Evolutionary conservation across 2,113 vertebrate species (phyloP), one percentile per base, ranked within the genome.

Genomic region (Phyllopteryx taeniolatus): DNA sequence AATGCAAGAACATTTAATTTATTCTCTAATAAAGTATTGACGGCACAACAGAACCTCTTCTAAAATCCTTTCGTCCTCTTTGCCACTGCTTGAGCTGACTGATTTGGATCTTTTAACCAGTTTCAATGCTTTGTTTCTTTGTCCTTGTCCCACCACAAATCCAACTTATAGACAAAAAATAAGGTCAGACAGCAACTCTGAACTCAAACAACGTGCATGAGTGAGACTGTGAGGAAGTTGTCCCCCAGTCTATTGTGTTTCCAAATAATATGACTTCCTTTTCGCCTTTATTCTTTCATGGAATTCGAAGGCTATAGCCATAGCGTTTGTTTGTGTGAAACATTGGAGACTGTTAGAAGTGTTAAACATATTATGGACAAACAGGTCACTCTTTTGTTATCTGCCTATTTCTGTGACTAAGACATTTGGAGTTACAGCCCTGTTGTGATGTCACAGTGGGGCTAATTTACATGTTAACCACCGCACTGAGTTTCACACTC

Each of bases 221-320:
- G 17, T 31, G 4, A 10, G 10, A 15, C 49, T 22, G 22, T 6
- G 15, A 35, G 59, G 59, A 61, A 61, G 31, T 61, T 35, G 31
- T 27, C 31, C 31, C 2, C 31, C 8, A 15, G 31, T 61, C 59
- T 35, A 61, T 61, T 61, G 59, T 61, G 59, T 35, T 61, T 35
- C 31, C 17, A 61, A 61, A 61, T 35, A 61, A 19, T 61, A 13
- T 35, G 31, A 61, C 59, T 61, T 61, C 59, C 59, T 61, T 61
- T 61, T 15, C 3, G 35, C 33, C 59, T 17, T 17, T 13, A 35
- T 60, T 15, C 31, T 61, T 31, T 12, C 49, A 53, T 17, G 49
- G 49, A 53, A 53, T 53, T 53, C 49, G 14, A 53, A 53, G 49
- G 49, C 14, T 53, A 6, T 53, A 53, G 17, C 49, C 49, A 4